phyloP scores from a whole-genome alignment of 2,113 vertebrate species.

The Sigmodon hispidus region DNA sequence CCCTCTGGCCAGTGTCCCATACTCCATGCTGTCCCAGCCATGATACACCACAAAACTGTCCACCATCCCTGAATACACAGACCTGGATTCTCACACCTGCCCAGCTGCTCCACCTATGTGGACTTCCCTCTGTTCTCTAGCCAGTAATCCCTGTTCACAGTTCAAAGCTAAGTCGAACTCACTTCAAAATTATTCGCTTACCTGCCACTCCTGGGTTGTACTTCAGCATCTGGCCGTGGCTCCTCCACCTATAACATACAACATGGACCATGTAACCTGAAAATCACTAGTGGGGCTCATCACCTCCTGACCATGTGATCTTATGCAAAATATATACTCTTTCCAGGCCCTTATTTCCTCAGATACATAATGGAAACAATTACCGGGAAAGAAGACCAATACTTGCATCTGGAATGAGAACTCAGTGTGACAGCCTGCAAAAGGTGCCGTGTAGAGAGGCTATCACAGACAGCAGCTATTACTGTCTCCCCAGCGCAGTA shows the following conservation, averaged over 20 bases:
- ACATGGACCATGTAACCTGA: background rate
- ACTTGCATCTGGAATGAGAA: background rate
- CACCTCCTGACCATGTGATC: background rate
- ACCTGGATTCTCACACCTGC: background rate
- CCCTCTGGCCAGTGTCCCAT: background rate
- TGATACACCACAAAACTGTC: fast-evolving
- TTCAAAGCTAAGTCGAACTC: background rate
- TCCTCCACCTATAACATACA: background rate
- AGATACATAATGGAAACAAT: background rate
- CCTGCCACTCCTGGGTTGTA: background rate
- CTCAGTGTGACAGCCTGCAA: background rate
- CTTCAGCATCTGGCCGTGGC: background rate
- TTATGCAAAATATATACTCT: background rate
- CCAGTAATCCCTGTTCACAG: background rate
- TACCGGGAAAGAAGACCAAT: background rate
- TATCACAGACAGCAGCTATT: background rate
- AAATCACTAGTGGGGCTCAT: background rate
- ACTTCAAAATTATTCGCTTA: background rate
- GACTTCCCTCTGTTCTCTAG: background rate
- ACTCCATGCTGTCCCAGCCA: background rate
- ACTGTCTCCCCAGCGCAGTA: background rate
- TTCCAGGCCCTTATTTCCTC: background rate
- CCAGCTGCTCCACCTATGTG: background rate
- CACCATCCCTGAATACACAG: fast-evolving
- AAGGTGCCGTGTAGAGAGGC: background rate